Conservation (phyloP, 2,888 invertebrate species). For the Parnassius orleans region DNA sequence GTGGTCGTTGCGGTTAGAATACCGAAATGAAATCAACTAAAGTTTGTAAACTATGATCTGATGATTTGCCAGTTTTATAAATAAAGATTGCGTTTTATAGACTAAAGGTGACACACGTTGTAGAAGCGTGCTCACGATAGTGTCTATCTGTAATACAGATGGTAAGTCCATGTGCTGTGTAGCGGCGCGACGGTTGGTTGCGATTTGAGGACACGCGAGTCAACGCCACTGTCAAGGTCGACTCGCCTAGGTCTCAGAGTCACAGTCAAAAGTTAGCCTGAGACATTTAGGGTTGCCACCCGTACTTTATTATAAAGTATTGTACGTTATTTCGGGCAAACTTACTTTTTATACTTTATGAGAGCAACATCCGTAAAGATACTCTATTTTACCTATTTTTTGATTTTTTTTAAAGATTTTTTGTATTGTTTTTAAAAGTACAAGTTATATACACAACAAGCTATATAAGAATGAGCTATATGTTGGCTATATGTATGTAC, state of each 20-base stretch:
- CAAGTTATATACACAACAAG: too few relatives aligned
- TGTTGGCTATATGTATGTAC: too few relatives aligned
- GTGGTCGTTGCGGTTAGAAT: conserved; percentile 4
- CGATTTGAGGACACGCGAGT: conserved; percentile 65
- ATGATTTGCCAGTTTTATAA: conserved; percentile 16
- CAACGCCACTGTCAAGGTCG: conserved; percentile 76
- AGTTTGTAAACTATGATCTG: neutral
- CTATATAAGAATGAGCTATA: too few relatives aligned
- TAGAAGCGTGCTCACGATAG: neutral
- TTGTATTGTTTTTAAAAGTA: too few relatives aligned
- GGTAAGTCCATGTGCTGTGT: conserved; percentile 14
- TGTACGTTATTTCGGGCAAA: too few relatives aligned
- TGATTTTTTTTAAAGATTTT: too few relatives aligned
- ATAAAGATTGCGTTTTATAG: conserved; percentile 14
- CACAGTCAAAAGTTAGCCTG: conserved; percentile 35
- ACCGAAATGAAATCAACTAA: conserved; percentile 3
- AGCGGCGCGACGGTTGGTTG: conserved; percentile 50
- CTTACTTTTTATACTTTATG: too few relatives aligned
- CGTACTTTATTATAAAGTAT: too few relatives aligned
- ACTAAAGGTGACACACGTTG: conserved; percentile 9
- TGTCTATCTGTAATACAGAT: conserved; percentile 19
- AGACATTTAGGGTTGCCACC: too few relatives aligned
- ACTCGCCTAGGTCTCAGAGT: conserved; percentile 49
- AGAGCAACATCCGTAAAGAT: too few relatives aligned
- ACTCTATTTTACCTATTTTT: too few relatives aligned